Conservation (phyloP, 2,888 invertebrate genomes). For the Temnothorax unifasciatus region DNA sequence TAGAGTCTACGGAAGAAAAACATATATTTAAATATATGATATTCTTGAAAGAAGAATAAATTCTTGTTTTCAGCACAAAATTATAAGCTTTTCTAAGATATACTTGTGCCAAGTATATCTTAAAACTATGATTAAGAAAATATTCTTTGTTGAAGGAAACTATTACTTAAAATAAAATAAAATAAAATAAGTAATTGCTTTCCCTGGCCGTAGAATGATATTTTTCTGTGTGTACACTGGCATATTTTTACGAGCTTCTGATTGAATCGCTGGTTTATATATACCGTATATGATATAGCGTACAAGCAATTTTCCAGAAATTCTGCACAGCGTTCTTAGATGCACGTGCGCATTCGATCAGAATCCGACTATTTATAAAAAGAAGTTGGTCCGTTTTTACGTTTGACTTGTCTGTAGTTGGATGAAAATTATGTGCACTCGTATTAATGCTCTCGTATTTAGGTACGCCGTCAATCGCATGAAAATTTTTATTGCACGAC, state of each 20-base stretch:
- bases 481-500: conserved; percentile 30
- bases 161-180: no score
- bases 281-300: neutral
- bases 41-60: no score
- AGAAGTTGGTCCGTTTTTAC: conserved; percentile 14
- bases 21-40: no score
- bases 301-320: conserved; percentile 20
- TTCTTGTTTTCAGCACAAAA: no score
- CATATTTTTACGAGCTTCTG: neutral
- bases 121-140: no score
- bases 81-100: no score
- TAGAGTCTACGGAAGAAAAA: no score
- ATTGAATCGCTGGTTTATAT: neutral
- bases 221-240: neutral
- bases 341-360: conserved; percentile 25
- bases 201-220: no score
- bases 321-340: conserved; percentile 19
- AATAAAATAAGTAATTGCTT: no score
- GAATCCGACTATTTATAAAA: neutral
- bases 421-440: conserved; percentile 19
- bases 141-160: no score
- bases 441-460: conserved; percentile 19
- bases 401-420: neutral
- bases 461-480: neutral
- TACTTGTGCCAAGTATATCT: no score